Percentiles rank a stretch among this genome's conserved stretches.
These are phyloP conservation scores for Drosophila hydei DNA, from an alignment of 1,140 invertebrate species.

Conservation along the genomic window DNA sequence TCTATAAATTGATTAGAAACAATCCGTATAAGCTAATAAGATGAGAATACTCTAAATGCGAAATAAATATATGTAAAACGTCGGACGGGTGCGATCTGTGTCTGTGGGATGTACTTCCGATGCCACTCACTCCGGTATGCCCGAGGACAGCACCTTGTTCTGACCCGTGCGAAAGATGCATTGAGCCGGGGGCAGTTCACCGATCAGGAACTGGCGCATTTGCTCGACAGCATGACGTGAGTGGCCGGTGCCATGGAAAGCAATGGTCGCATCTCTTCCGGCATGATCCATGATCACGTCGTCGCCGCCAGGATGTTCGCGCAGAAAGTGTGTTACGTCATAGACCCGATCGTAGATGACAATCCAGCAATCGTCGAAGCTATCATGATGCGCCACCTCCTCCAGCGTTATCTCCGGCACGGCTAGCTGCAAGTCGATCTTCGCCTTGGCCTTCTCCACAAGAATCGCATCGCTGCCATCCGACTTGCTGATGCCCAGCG, in stretches of 20 bases:
- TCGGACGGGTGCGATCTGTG: conserved; percentile 36
- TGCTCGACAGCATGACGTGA: conserved; percentile 86
- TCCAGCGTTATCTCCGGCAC: conserved; percentile 85
- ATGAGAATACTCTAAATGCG: conserved; percentile 3
- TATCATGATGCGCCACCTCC: conserved; percentile 88
- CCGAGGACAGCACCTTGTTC: conserved; percentile 70
- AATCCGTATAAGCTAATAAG: conserved; percentile 20
- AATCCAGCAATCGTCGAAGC: conserved; percentile 88
- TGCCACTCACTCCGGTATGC: conserved; percentile 66
- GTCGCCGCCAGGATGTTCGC: conserved; percentile 92
- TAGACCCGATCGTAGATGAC: conserved; percentile 91
- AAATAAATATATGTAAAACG: conserved; percentile 36
- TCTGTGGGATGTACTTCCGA: conserved; percentile 1
- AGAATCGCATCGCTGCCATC: conserved; percentile 38
- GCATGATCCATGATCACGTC: conserved; percentile 94
- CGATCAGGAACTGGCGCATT: conserved; percentile 88
- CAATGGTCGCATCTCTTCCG: conserved; percentile 93
- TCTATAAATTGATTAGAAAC: conserved; percentile 9
- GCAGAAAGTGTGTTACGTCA: conserved; percentile 89
- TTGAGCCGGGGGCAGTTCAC: conserved; percentile 88
- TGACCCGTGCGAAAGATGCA: conserved; percentile 87
- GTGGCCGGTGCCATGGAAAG: conserved; percentile 93
- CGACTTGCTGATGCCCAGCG: conserved; percentile 44
- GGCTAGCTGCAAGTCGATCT: conserved; percentile 29
- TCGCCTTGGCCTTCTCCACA: conserved; percentile 42